Conservation (phyloP, 2,113 vertebrate genomes). For the Vidua chalybeata region DNA sequence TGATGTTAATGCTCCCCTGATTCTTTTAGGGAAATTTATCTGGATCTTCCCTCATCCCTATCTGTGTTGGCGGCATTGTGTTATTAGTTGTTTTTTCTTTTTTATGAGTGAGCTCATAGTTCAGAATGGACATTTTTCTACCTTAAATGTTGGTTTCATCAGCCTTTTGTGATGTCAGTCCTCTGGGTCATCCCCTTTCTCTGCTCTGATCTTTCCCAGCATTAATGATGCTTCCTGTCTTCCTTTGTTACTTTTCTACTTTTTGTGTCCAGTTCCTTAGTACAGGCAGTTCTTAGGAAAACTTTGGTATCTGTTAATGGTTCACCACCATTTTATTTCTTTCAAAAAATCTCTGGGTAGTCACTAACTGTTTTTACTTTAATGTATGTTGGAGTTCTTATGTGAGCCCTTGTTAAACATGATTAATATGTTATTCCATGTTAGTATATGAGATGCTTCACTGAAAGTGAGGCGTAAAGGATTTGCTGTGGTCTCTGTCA, state of each 20-base stretch:
- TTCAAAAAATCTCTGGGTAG: background rate
- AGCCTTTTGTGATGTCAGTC: background rate
- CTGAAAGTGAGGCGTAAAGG: background rate
- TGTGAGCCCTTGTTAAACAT: background rate
- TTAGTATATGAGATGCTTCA: background rate
- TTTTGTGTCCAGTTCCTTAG: background rate
- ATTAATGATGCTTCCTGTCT: background rate
- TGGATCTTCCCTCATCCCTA: rapidly evolving
- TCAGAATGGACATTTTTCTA: background rate
- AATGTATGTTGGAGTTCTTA: background rate
- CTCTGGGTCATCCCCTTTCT: background rate
- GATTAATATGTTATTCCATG: background rate
- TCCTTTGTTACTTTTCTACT: background rate
- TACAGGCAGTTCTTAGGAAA: background rate
- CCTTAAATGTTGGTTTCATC: background rate
- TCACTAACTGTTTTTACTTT: background rate
- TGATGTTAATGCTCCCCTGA: background rate
- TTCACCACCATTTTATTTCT: background rate
- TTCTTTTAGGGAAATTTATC: background rate
- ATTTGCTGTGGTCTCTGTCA: background rate
- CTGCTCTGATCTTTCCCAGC: background rate
- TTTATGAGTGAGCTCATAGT: rapidly evolving
- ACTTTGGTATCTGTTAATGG: background rate
- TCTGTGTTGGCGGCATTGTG: background rate
- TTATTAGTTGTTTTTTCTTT: background rate